A percentile compares a stretch with the other conserved stretches of the same genome.
These are phyloP conservation scores for Nezara viridula DNA, from an alignment of 2,888 invertebrate genomes.

Conservation along the genomic window DNA sequence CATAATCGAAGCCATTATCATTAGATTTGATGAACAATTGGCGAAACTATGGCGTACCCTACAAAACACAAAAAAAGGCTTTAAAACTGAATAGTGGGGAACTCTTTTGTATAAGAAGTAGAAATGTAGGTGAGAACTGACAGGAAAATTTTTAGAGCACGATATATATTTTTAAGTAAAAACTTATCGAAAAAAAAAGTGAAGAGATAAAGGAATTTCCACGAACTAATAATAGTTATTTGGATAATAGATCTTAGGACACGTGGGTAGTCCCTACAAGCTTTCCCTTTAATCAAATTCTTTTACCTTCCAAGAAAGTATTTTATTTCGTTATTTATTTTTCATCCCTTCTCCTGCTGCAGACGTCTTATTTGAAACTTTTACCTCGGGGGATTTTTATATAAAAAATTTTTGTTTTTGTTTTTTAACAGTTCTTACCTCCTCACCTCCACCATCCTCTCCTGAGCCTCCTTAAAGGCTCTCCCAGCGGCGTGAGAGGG, in stretches of 20 bases:
- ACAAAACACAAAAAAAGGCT: too few species aligned
- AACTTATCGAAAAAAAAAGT: too few species aligned
- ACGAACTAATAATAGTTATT: neutral
- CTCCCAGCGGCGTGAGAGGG: neutral
- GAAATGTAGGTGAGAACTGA: too few species aligned
- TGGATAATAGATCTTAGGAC: neutral
- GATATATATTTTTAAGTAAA: too few species aligned
- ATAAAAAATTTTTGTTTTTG: neutral
- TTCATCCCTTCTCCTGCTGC: slow-evolving; percentile 24
- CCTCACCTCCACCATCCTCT: neutral
- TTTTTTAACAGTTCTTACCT: neutral
- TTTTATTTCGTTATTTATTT: slow-evolving; percentile 38
- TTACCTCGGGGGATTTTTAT: slow-evolving; percentile 23
- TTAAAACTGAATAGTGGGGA: too few species aligned
- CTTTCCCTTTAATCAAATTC: slow-evolving; percentile 27
- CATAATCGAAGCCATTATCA: too few species aligned
- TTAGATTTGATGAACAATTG: too few species aligned
- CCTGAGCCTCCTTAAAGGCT: neutral
- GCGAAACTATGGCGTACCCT: too few species aligned
- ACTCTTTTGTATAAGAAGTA: too few species aligned
- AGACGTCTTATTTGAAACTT: slow-evolving; percentile 35
- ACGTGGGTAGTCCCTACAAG: neutral
- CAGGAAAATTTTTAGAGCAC: too few species aligned
- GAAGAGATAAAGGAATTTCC: neutral
- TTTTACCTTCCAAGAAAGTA: neutral